These are phyloP conservation scores for Alloscopus bannaensis DNA, from an alignment of 2,888 invertebrate species.

Conservation along the genomic window DNA sequence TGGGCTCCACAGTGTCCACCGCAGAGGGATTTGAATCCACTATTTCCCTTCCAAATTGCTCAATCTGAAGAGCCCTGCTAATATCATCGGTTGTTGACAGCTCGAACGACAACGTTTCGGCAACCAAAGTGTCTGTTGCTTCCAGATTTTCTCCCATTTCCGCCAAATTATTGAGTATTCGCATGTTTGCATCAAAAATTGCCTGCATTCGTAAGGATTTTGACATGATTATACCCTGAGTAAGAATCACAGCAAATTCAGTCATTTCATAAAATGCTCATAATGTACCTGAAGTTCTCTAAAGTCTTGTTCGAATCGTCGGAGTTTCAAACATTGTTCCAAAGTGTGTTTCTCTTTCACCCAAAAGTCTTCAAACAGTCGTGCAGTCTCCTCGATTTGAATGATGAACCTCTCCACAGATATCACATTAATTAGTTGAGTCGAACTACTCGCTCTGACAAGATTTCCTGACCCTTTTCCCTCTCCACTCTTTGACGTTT, in stretches of 20 bases:
- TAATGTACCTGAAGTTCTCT: constrained; percentile 84
- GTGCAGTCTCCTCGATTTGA: constrained; percentile 95
- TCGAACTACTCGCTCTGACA: constrained; percentile 57
- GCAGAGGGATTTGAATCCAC: constrained; percentile 90
- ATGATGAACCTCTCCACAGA: constrained; percentile 84
- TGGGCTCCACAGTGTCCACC: constrained; percentile 94
- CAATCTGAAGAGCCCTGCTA: constrained; percentile 87
- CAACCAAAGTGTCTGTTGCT: constrained; percentile 86
- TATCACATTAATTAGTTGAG: constrained; percentile 72
- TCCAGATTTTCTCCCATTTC: constrained; percentile 92
- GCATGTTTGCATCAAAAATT: constrained; percentile 86
- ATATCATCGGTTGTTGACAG: constrained; percentile 83
- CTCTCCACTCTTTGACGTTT: constrained; percentile 55
- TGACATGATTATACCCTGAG: background rate
- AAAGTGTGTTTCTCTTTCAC: constrained; percentile 91
- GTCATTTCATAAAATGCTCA: background rate
- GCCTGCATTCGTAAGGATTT: constrained; percentile 78
- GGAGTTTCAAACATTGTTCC: constrained; percentile 91
- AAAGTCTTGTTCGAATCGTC: constrained; percentile 96
- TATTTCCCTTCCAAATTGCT: constrained; percentile 85
- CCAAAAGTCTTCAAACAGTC: constrained; percentile 97
- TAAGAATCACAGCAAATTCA: background rate
- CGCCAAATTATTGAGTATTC: constrained; percentile 87
- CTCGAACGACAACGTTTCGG: constrained; percentile 87
- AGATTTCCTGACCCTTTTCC: constrained; percentile 45